Conservation (phyloP, 2,797 vertebrate species). For the Melanotaenia pygmaea region DNA sequence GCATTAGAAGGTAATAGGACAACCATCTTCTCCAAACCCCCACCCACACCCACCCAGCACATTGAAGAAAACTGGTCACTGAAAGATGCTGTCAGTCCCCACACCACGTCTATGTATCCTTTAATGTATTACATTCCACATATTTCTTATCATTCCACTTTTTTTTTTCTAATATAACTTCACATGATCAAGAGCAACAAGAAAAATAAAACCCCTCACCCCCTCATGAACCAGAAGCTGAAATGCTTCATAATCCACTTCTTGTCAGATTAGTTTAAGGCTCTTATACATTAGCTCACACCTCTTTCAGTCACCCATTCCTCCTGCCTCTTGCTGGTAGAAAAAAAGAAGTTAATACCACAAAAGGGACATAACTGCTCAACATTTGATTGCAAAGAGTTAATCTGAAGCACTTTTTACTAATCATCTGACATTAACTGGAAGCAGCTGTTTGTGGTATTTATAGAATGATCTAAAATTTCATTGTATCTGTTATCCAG, state of each 20-base stretch:
- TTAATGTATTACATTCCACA: constrained; percentile 3
- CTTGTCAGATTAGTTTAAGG: constrained; percentile 58
- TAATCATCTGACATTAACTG: constrained; percentile 83
- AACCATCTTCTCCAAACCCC: constrained; percentile 4
- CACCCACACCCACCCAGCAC: constrained; percentile 33
- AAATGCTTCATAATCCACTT: constrained; percentile 60
- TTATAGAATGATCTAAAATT: constrained; percentile 88
- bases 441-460: constrained; percentile 85
- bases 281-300: constrained; percentile 49
- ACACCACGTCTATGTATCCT: constrained; percentile 26
- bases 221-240: constrained; percentile 18
- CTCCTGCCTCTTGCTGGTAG: constrained; percentile 27
- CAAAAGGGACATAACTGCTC: constrained; percentile 69
- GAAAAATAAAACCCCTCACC: constrained; percentile 43
- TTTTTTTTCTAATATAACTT: constrained; percentile 61
- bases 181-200: constrained; percentile 55
- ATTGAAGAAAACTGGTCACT: constrained; percentile 35
- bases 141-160: constrained; percentile 12
- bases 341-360: constrained; percentile 27
- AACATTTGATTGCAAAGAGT: constrained; percentile 60
- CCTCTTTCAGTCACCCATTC: constrained; percentile 28
- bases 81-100: constrained; percentile 71
- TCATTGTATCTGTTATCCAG: constrained; percentile 85
- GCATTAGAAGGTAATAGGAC: constrained; percentile 69
- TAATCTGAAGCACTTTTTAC: constrained; percentile 74